These are phyloP conservation scores for Glareola pratincola DNA, from an alignment of 2,113 vertebrate species.

Conservation along the genomic window DNA sequence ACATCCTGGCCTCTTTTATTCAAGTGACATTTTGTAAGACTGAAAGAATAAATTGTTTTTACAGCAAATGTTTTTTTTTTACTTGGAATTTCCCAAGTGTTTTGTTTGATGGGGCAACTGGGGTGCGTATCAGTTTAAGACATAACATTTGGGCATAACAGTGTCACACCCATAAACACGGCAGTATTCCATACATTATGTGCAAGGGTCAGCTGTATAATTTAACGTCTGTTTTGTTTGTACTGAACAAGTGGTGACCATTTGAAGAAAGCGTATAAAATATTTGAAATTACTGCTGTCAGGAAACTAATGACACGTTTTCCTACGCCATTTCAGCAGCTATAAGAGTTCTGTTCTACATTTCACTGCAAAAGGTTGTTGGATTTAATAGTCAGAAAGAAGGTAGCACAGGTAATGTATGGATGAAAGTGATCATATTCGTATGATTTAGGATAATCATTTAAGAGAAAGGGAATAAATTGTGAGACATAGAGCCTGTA, in stretches of 20 bases:
- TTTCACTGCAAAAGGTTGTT: not conserved
- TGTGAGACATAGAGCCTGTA: not conserved
- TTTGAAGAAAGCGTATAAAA: not conserved
- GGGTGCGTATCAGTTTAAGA: rapidly evolving
- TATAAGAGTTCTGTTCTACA: not conserved
- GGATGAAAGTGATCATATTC: not conserved
- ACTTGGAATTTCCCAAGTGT: rapidly evolving
- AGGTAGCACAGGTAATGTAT: not conserved
- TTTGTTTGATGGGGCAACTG: rapidly evolving
- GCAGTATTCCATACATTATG: rapidly evolving
- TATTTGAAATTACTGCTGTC: not conserved
- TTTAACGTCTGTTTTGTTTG: not conserved
- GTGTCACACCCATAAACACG: rapidly evolving
- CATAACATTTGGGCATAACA: rapidly evolving
- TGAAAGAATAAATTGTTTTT: not conserved
- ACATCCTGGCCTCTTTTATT: rapidly evolving
- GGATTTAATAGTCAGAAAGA: not conserved
- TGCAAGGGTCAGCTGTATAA: rapidly evolving
- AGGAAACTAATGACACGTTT: not conserved
- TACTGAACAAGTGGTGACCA: not conserved
- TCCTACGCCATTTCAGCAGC: not conserved
- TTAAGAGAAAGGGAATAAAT: not conserved
- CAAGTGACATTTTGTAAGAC: not conserved
- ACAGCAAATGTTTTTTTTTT: rapidly evolving
- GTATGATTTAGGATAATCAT: not conserved